Evolutionary conservation across 2,888 invertebrate genomes (phyloP).

Genomic region (Cerastis leucographa): DNA sequence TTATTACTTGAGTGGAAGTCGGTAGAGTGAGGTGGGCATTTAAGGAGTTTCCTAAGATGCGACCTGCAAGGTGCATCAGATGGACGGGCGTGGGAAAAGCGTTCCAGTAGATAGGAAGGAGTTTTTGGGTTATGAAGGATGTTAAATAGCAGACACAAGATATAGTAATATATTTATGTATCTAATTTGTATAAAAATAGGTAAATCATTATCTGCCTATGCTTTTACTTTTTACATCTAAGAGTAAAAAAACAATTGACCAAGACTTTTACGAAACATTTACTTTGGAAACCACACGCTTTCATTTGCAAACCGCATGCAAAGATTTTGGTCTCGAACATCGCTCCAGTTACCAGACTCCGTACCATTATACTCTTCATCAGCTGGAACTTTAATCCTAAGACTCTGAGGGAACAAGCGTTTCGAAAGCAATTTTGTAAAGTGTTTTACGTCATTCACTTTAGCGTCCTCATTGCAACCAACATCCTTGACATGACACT

Average conservation of each 20-base stretch:
- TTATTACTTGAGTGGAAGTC: no score
- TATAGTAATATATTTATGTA: no score
- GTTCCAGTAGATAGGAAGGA: no score
- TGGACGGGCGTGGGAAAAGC: no score
- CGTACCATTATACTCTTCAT: constrained; percentile 16
- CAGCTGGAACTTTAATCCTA: constrained; percentile 36
- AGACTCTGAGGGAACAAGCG: constrained; percentile 65
- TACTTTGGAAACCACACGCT: constrained; percentile 43
- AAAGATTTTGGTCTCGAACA: constrained; percentile 75
- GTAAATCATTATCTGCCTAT: neutral
- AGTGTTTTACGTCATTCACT: constrained; percentile 58
- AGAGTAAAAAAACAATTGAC: neutral
- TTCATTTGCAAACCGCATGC: constrained; percentile 69
- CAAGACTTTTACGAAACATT: neutral
- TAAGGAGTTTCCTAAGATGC: no score
- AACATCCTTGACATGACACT: constrained; percentile 55
- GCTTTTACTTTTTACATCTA: neutral
- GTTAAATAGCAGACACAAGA: no score
- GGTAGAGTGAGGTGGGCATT: no score
- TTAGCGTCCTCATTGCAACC: constrained; percentile 57
- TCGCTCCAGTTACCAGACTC: constrained; percentile 68
- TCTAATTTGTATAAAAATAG: neutral
- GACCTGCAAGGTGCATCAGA: no score
- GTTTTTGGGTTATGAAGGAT: no score
- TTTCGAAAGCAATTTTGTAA: constrained; percentile 53